phyloP scores from a whole-genome alignment of 2,113 vertebrate species.

The Clinocottus analis region DNA sequence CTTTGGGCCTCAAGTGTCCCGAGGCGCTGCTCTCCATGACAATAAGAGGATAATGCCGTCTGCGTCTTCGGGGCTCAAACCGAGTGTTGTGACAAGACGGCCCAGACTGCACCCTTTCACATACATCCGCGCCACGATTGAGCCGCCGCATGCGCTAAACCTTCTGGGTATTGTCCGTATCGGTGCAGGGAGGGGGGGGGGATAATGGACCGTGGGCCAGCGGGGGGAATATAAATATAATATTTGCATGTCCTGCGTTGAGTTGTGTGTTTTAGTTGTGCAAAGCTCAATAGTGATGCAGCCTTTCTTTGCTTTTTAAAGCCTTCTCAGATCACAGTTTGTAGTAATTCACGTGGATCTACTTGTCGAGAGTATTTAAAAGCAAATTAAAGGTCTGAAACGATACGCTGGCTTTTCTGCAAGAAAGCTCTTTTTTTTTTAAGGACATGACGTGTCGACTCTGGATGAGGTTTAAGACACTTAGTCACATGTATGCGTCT shows the following conservation, averaged over 20 bases:
- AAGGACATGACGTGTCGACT: neutral
- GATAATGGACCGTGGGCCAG: neutral
- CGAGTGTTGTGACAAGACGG: slow-evolving; percentile 61
- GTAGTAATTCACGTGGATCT: neutral
- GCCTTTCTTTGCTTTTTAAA: neutral
- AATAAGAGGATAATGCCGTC: slow-evolving; percentile 65
- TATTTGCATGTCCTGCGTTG: neutral
- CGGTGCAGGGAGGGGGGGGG: too few relatives aligned
- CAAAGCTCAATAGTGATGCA: neutral
- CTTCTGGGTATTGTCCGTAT: neutral
- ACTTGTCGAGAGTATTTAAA: neutral
- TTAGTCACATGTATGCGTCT: neutral
- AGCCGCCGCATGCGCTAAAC: neutral
- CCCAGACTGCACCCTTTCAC: slow-evolving; percentile 55
- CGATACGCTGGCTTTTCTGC: neutral
- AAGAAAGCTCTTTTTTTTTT: neutral
- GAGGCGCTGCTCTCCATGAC: slow-evolving; percentile 56
- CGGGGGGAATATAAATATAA: slow-evolving; percentile 5
- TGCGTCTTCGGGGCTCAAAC: slow-evolving; percentile 55
- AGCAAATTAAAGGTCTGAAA: neutral
- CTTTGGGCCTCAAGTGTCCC: slow-evolving; percentile 34
- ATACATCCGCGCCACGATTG: slow-evolving; percentile 25
- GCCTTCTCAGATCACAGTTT: neutral
- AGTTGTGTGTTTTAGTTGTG: neutral
- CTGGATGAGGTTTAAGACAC: neutral